Evolutionary conservation across 2,113 vertebrate species (phyloP).

Genomic region (Taxidea taxus): DNA sequence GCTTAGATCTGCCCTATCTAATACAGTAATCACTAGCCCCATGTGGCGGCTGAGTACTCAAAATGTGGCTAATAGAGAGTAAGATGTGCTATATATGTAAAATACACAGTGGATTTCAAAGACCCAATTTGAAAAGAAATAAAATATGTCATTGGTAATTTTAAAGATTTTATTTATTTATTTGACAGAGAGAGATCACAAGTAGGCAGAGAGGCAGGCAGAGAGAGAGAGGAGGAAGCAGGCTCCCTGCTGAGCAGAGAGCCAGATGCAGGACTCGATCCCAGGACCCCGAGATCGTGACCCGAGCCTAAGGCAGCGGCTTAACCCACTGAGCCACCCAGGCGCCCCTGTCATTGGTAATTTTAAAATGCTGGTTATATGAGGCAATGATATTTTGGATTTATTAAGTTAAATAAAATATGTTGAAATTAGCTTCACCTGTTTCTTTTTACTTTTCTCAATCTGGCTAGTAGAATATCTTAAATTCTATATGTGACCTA

Average conservation of each 20-base stretch:
- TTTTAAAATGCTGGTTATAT: slow-evolving; percentile 9
- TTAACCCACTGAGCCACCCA: too few relatives aligned
- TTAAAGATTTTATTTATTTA: too few relatives aligned
- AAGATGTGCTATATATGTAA: neutral
- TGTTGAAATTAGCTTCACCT: slow-evolving; percentile 14
- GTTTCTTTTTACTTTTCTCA: slow-evolving; percentile 34
- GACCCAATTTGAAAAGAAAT: slow-evolving; percentile 1
- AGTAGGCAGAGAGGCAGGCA: too few relatives aligned
- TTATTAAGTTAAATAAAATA: slow-evolving; percentile 29
- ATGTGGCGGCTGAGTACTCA: neutral
- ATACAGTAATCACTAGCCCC: neutral
- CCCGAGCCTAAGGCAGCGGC: too few relatives aligned
- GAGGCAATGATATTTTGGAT: slow-evolving; percentile 1
- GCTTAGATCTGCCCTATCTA: neutral
- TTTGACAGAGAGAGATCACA: too few relatives aligned
- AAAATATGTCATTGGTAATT: neutral
- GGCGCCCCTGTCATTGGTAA: neutral
- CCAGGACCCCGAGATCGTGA: too few relatives aligned
- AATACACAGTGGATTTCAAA: slow-evolving; percentile 18
- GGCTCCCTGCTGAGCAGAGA: too few relatives aligned
- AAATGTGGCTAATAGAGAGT: neutral
- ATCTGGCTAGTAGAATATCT: neutral
- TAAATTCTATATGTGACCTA: neutral
- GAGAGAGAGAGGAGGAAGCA: too few relatives aligned
- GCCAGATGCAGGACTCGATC: too few relatives aligned